Percentiles rank a stretch among this genome's conserved stretches.
These are phyloP conservation scores for Lanius collurio DNA, from an alignment of 2,113 vertebrate genomes.

Conservation along the genomic window DNA sequence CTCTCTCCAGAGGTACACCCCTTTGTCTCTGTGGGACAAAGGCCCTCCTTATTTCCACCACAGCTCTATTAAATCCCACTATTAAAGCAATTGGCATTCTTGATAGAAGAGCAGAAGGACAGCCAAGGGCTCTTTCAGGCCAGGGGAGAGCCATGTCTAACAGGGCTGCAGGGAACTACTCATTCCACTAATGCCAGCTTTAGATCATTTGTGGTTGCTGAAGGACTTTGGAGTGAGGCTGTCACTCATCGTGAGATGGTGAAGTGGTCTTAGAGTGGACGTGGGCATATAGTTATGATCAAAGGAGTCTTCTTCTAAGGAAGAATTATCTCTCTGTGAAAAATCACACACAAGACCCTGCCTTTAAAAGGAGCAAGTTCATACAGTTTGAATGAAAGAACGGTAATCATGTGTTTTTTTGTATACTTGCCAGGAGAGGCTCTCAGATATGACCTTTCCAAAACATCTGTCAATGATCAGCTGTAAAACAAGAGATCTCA, in stretches of 20 bases:
- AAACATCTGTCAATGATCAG: neutral
- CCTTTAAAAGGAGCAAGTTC: neutral
- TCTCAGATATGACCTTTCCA: slow-evolving; percentile 19
- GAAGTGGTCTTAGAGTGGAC: neutral
- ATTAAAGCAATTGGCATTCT: neutral
- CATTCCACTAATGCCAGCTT: neutral
- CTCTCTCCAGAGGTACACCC: neutral
- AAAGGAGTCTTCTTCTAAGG: neutral
- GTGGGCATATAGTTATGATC: neutral
- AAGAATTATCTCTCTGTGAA: neutral
- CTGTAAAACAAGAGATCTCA: slow-evolving; percentile 2
- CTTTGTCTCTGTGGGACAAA: neutral
- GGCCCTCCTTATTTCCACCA: neutral
- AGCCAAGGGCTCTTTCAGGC: neutral
- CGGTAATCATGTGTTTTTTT: neutral
- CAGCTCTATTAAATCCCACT: neutral
- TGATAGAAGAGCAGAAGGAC: neutral
- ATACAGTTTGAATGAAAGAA: neutral
- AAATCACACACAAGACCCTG: neutral
- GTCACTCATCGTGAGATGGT: neutral
- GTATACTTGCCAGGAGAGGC: neutral
- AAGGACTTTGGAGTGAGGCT: neutral
- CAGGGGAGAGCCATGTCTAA: neutral
- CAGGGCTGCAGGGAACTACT: neutral
- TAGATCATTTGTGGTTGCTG: neutral